These are phyloP conservation scores for Drosophila sordidapex DNA, from an alignment of 2,888 invertebrate genomes.

Conservation along the genomic window DNA sequence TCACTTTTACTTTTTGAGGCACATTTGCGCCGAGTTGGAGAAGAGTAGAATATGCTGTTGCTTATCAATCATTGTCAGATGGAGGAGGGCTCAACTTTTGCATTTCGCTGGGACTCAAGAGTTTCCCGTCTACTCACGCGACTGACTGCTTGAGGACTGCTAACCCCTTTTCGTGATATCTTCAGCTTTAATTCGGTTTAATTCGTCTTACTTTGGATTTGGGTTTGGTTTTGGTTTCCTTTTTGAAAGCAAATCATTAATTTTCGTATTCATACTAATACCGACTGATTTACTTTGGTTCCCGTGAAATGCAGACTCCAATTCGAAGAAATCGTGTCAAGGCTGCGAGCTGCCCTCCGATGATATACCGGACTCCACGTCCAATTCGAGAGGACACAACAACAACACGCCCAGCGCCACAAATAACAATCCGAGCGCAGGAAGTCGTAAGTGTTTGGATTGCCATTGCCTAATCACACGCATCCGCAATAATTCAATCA, in stretches of 20 bases:
- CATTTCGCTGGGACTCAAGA: conserved; percentile 55
- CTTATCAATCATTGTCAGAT: conserved; percentile 83
- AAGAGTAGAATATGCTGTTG: conserved; percentile 73
- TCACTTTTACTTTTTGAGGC: conserved; percentile 77
- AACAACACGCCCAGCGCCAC: conserved; percentile 93
- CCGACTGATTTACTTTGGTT: conserved; percentile 57
- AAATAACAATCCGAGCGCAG: conserved; percentile 88
- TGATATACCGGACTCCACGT: conserved; percentile 89
- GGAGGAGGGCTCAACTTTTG: conserved; percentile 63
- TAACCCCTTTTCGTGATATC: conserved; percentile 43
- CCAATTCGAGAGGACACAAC: conserved; percentile 89
- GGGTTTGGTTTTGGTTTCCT: conserved; percentile 32
- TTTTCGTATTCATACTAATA: conserved; percentile 51
- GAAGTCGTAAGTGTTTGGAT: conserved; percentile 82
- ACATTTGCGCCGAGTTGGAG: conserved; percentile 58
- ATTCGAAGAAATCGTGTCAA: conserved; percentile 90
- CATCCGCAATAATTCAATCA: not conserved
- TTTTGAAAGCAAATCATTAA: conserved; percentile 69
- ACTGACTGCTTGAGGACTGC: conserved; percentile 14
- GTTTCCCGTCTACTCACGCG: conserved; percentile 44
- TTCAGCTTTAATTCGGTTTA: conserved; percentile 30
- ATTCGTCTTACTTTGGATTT: conserved; percentile 1
- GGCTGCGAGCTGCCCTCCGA: conserved; percentile 92
- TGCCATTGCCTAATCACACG: not conserved
- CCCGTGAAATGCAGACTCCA: conserved; percentile 83